phyloP scores from a whole-genome alignment of 2,797 vertebrate genomes.

The Micropoecilia bifurca region DNA sequence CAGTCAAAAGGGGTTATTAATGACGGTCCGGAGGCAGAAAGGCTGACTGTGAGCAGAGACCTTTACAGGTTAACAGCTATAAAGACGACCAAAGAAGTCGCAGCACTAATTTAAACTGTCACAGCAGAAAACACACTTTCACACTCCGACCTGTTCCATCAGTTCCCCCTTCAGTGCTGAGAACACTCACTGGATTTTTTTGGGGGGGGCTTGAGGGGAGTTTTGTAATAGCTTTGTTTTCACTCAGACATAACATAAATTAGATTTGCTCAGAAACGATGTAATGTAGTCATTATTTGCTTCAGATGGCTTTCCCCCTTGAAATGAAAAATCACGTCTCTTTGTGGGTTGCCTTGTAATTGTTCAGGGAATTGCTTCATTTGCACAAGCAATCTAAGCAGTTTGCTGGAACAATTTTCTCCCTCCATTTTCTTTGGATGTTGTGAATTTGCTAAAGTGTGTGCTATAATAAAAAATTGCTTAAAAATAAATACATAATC shows the following conservation, averaged over 20 bases:
- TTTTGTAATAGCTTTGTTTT: slow-evolving; percentile 46
- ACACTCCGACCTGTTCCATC: slow-evolving; percentile 11
- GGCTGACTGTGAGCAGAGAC: slow-evolving; percentile 9
- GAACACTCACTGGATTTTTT: slow-evolving; percentile 32
- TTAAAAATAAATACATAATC: slow-evolving; percentile 6
- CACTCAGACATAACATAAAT: slow-evolving; percentile 46
- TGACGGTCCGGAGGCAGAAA: slow-evolving; percentile 22
- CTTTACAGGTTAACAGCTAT: slow-evolving; percentile 19
- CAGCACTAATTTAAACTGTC: slow-evolving; percentile 24
- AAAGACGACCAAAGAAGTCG: slow-evolving; percentile 21
- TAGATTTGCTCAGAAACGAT: slow-evolving; percentile 46
- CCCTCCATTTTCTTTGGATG: slow-evolving; percentile 8
- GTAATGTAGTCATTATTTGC: slow-evolving; percentile 55
- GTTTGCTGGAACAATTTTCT: slow-evolving; percentile 26
- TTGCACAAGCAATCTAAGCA: slow-evolving; percentile 33
- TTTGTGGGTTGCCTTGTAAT: slow-evolving; percentile 48
- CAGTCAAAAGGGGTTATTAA: slow-evolving; percentile 45
- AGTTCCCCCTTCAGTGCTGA: background rate
- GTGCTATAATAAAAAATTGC: background rate
- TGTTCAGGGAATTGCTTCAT: slow-evolving; percentile 53
- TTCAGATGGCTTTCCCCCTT: slow-evolving; percentile 52
- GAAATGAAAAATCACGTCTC: slow-evolving; percentile 47
- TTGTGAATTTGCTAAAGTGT: slow-evolving; percentile 8
- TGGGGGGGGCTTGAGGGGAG: background rate
- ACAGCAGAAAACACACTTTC: slow-evolving; percentile 12